Evolutionary conservation across 2,797 vertebrate species (phyloP).

Genomic region (Syndactyla subalaris): DNA sequence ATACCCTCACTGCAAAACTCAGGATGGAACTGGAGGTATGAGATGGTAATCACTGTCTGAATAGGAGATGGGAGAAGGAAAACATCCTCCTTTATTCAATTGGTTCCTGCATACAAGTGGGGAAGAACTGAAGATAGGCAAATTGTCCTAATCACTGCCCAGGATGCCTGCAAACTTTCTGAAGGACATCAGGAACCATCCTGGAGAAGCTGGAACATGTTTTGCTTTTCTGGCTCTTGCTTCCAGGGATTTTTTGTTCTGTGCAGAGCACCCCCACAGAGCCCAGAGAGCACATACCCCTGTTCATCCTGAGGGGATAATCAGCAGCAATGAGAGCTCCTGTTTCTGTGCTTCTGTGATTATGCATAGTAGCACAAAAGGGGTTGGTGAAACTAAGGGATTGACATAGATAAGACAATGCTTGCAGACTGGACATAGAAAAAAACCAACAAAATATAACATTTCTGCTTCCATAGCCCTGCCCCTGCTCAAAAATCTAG

Average conservation of each 20-base stretch:
- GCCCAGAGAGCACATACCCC: background rate
- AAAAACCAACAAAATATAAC: background rate
- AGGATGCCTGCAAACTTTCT: background rate
- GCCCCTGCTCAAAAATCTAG: background rate
- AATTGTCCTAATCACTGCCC: background rate
- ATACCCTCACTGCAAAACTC: background rate
- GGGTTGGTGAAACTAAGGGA: background rate
- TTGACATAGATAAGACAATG: background rate
- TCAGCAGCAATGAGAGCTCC: background rate
- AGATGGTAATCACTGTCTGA: background rate
- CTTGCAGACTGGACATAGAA: background rate
- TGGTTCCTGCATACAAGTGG: background rate
- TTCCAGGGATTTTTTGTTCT: background rate
- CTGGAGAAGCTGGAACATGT: background rate
- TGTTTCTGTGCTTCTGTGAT: background rate
- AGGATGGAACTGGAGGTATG: background rate
- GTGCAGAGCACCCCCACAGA: background rate
- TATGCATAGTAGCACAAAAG: background rate
- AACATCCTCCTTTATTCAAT: background rate
- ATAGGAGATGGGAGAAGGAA: background rate
- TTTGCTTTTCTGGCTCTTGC: background rate
- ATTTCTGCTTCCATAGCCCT: background rate
- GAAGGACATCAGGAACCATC: background rate
- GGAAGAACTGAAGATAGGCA: background rate
- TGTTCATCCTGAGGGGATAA: background rate